A percentile compares a stretch with the other conserved stretches of the same genome.
Evolutionary conservation across 2,888 invertebrate genomes (phyloP).

Genomic region (Saturnia japonica): DNA sequence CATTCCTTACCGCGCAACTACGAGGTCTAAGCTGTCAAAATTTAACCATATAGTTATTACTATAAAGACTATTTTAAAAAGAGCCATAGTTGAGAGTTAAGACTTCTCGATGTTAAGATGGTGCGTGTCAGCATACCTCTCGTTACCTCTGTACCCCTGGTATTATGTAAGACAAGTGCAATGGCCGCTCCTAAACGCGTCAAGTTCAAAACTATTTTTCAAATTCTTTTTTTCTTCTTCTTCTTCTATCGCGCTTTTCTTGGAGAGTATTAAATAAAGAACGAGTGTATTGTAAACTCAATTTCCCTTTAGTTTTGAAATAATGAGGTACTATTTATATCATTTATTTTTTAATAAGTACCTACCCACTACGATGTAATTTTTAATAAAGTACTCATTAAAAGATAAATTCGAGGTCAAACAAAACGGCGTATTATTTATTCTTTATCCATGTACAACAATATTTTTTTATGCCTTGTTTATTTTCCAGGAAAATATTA

Average conservation of each 20-base stretch:
- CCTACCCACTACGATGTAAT: not conserved
- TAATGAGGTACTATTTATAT: not conserved
- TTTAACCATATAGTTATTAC: slow-evolving; percentile 48
- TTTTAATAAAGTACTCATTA: not conserved
- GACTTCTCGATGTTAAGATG: slow-evolving; percentile 37
- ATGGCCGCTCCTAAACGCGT: slow-evolving; percentile 71
- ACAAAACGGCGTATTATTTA: not conserved
- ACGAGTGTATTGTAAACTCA: not conserved
- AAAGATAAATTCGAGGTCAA: not conserved
- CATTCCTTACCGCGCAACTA: slow-evolving; percentile 62
- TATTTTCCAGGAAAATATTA: not conserved
- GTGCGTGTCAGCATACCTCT: slow-evolving; percentile 59
- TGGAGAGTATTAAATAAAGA: not conserved
- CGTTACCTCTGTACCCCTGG: slow-evolving; percentile 73
- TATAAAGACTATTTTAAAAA: slow-evolving; percentile 55
- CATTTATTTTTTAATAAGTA: too few species aligned
- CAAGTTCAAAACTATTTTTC: not conserved
- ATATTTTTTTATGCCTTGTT: not conserved
- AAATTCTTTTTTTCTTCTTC: not conserved
- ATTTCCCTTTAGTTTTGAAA: not conserved
- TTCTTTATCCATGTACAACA: not conserved
- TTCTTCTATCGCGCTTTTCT: not conserved
- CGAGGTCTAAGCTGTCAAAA: slow-evolving; percentile 39
- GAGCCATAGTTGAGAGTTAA: slow-evolving; percentile 41
- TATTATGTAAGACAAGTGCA: slow-evolving; percentile 78